A percentile compares a stretch with the other conserved stretches of the same genome.
Conservation (phyloP, 2,797 vertebrate species). For the Momotus momota region DNA sequence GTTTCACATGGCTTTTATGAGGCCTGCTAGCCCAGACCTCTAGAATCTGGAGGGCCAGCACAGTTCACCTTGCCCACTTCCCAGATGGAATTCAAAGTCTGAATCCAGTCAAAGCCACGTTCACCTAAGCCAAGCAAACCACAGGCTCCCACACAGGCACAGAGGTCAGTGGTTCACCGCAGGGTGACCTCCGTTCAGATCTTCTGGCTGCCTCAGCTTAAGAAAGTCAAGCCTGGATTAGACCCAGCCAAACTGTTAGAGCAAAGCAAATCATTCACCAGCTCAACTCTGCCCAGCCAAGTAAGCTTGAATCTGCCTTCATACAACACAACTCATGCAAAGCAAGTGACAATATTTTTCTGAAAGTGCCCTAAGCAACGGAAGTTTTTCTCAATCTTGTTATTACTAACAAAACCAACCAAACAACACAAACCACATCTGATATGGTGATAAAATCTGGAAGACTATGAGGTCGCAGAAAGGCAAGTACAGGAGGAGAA, state of each 20-base stretch:
- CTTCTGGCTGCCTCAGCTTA: background rate
- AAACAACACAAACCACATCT: background rate
- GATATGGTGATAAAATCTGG: background rate
- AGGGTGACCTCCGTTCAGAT: background rate
- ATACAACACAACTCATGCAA: background rate
- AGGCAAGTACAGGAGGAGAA: background rate
- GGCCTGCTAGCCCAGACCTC: background rate
- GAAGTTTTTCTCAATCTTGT: background rate
- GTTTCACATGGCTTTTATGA: background rate
- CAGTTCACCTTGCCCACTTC: background rate
- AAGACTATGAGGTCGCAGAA: background rate
- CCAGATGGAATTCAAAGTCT: background rate
- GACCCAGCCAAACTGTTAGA: background rate
- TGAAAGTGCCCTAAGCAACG: constrained; percentile 10
- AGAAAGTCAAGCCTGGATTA: background rate
- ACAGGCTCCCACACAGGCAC: background rate
- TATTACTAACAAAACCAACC: background rate
- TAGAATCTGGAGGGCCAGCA: background rate
- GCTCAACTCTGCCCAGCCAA: constrained; percentile 11
- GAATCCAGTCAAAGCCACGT: background rate
- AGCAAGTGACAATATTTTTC: background rate
- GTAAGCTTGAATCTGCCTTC: constrained; percentile 18
- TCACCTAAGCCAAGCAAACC: background rate
- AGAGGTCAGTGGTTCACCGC: background rate
- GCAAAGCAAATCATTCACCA: background rate